Conservation (phyloP, 2,113 vertebrate genomes). For the Nyctereutes procyonoides region DNA sequence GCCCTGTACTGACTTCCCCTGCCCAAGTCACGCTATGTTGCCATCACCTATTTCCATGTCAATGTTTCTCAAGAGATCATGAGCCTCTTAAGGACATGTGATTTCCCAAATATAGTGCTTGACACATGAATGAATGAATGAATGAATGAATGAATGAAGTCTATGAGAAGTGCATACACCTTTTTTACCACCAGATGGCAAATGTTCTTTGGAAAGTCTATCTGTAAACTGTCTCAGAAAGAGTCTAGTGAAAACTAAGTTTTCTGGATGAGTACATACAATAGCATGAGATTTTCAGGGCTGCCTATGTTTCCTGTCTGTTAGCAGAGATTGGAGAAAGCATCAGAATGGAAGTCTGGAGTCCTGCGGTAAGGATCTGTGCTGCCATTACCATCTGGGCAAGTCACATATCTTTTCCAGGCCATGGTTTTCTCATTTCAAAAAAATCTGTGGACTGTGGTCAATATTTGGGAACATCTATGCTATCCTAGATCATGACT, state of each 20-base stretch:
- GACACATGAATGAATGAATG: neutral
- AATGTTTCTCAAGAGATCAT: neutral
- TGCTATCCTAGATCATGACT: neutral
- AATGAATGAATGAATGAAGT: neutral
- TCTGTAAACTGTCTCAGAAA: neutral
- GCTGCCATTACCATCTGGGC: neutral
- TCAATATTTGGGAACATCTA: neutral
- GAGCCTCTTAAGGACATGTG: neutral
- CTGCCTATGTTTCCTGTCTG: neutral
- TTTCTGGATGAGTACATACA: neutral
- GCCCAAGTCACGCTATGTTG: neutral
- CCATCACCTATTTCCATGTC: neutral
- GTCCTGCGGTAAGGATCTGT: neutral
- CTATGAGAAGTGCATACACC: neutral
- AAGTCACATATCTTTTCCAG: neutral
- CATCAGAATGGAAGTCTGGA: neutral
- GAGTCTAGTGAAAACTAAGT: neutral
- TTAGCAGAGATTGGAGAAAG: neutral
- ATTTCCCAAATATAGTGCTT: neutral
- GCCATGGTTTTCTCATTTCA: neutral
- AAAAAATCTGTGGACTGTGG: neutral
- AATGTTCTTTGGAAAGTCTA: constrained; percentile 32
- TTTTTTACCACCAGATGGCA: constrained; percentile 37
- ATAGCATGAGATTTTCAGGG: neutral
- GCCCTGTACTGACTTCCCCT: neutral